phyloP scores from a whole-genome alignment of 2,888 invertebrate genomes.

The Chymomyza caudatula region DNA sequence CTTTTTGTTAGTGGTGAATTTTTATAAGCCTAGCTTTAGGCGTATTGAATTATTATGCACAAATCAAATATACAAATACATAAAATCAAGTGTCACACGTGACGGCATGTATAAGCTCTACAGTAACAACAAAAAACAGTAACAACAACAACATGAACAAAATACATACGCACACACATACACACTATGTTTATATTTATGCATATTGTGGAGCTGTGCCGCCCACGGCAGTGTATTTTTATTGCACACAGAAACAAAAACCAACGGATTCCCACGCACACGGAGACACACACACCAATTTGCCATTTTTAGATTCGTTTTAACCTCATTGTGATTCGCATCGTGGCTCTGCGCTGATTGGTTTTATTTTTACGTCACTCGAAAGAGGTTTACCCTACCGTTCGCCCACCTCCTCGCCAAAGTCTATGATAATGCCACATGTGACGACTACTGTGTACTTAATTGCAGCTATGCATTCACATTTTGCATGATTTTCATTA shows the following conservation, averaged over 20 bases:
- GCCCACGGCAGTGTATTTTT: not conserved
- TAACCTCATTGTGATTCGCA: not conserved
- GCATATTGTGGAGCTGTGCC: not conserved
- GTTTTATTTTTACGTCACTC: not conserved
- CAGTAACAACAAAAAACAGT: not conserved
- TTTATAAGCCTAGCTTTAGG: slow-evolving; percentile 55
- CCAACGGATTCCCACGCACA: not conserved
- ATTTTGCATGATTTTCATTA: not conserved
- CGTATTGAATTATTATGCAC: slow-evolving; percentile 66
- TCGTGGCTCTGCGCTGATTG: not conserved
- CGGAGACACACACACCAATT: not conserved
- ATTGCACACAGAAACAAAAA: not conserved
- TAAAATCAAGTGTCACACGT: slow-evolving; percentile 40
- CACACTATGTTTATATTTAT: not conserved
- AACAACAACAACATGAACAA: no score
- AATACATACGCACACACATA: not conserved
- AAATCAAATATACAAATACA: slow-evolving; percentile 57
- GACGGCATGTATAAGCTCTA: slow-evolving; percentile 2
- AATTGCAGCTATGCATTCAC: not conserved
- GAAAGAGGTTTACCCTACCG: not conserved
- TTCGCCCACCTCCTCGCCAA: not conserved
- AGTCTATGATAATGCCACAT: not conserved
- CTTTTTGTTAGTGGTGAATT: slow-evolving; percentile 38
- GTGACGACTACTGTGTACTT: not conserved
- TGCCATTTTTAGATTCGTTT: not conserved